phyloP scores from a whole-genome alignment of 2,113 vertebrate genomes.

The Electrona antarctica region DNA sequence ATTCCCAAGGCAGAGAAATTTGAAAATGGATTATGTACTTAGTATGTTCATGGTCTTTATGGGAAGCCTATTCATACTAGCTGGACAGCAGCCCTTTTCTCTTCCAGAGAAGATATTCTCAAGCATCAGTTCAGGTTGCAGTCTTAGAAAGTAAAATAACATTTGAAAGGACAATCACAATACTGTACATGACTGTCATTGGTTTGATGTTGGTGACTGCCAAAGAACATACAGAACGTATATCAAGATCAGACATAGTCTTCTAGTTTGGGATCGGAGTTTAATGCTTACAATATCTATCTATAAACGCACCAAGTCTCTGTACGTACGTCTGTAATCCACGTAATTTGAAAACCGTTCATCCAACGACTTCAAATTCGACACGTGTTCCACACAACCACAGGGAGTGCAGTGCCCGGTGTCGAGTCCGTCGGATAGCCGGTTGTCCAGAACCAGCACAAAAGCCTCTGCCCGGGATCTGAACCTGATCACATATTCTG shows the following conservation, averaged over 20 bases:
- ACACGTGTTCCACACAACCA: too few relatives aligned
- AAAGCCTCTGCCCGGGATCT: too few relatives aligned
- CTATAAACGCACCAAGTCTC: too few relatives aligned
- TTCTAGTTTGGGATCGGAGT: not conserved
- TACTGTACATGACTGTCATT: not conserved
- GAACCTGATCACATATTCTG: too few relatives aligned
- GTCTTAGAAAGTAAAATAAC: slow-evolving; percentile 13
- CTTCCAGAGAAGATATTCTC: slow-evolving; percentile 5
- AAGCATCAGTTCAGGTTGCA: slow-evolving; percentile 30
- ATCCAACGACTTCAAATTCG: too few relatives aligned
- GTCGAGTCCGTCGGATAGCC: too few relatives aligned
- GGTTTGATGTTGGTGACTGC: slow-evolving; percentile 14
- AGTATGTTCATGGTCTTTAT: slow-evolving; percentile 17
- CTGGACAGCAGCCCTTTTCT: slow-evolving; percentile 27
- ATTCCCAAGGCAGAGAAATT: slow-evolving; percentile 41
- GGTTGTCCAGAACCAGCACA: too few relatives aligned
- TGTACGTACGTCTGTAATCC: too few relatives aligned
- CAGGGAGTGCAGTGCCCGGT: too few relatives aligned
- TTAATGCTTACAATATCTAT: not conserved
- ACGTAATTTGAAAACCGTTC: too few relatives aligned
- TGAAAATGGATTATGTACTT: slow-evolving; percentile 28
- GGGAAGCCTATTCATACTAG: slow-evolving; percentile 4
- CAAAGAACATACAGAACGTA: not conserved
- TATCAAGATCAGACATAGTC: not conserved
- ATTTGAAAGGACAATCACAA: slow-evolving; percentile 1